Evolutionary conservation across 2,888 invertebrate species (phyloP).

Genomic region (Bedellia somnulentella): DNA sequence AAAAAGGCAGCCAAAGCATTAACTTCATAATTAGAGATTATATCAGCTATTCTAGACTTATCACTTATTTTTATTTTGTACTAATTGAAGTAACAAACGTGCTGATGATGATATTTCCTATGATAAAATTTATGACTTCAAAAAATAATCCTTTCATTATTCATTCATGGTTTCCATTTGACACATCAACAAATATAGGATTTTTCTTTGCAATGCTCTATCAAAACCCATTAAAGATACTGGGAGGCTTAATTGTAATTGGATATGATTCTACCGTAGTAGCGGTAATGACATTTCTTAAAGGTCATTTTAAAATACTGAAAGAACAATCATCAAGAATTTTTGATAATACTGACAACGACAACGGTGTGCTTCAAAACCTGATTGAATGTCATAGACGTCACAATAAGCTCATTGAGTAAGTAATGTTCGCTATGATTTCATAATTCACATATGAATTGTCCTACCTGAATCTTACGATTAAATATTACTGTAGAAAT

Average conservation of each 20-base stretch:
- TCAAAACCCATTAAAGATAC: slow-evolving; percentile 20
- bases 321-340: slow-evolving; percentile 19
- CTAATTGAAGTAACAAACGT: slow-evolving; percentile 21
- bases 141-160: slow-evolving; percentile 32
- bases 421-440: slow-evolving; percentile 15
- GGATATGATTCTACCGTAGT: slow-evolving; percentile 26
- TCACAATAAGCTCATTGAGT: slow-evolving; percentile 27
- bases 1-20: slow-evolving; percentile 16
- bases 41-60: slow-evolving; percentile 26
- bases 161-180: too few species aligned
- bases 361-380: slow-evolving; percentile 14
- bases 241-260: slow-evolving; percentile 24
- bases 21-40: slow-evolving; percentile 21
- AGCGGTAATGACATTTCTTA: slow-evolving; percentile 29
- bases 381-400: slow-evolving; percentile 32
- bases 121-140: slow-evolving; percentile 19
- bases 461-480: background rate
- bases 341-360: slow-evolving; percentile 15
- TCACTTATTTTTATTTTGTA: slow-evolving; percentile 33
- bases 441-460: background rate
- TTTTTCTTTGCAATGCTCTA: slow-evolving; percentile 19
- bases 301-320: slow-evolving; percentile 29
- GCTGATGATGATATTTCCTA: slow-evolving; percentile 19
- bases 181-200: slow-evolving; percentile 26
- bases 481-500: too few species aligned